Base-by-base conservation (phyloP, 2,113 vertebrate genomes). In the Burhinus bistriatus region DNA sequence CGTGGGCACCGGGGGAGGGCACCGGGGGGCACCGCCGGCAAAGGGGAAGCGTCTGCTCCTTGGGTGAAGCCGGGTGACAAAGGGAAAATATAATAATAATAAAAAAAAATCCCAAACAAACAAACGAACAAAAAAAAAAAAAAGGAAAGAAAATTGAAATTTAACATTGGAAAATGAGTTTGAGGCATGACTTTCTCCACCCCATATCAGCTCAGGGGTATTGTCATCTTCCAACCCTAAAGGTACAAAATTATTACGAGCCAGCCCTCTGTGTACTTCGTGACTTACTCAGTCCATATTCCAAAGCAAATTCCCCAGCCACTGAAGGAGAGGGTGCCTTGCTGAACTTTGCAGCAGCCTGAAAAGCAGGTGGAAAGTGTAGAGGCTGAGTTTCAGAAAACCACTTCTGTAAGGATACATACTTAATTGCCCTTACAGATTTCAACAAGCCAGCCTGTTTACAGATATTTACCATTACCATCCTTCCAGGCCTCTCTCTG, bases 401-500 rank as follows among this genome's bases (percentile, higher is more conserved):
- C 2, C 2, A 0, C 49, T 55, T 49, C 18, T 49, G 20, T 25
- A 58, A 88, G 30, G 22, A 64, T 1, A n/a, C 1, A 12, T 2
- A 12, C 19, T 7, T 62, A 76, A 47, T 40, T 45, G 34, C 10
- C 64, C 40, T 30, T 52, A 34, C 12, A 62, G 36, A 21, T 54
- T 58, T 72, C 44, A 20, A 47, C 23, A 27, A 58, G 26, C 19
- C 27, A 3, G 4, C 38, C 13, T 40, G 42, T 57, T 64, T 9
- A 61, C 5, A 78, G 59, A 20, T 17, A 32, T 47, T 58, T 58
- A 16, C 38, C 20, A 11, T 26, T 15, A 47, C 6, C 49, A 38
- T 40, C 30, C 20, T 16, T 77, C 52, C 52, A 68, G 32, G 36
- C 10, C 27, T 52, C 59, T 62, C 34, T 72, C 69, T 58, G 34